phyloP scores from a whole-genome alignment of 2,888 invertebrate genomes.

The Enoplolaimus lenunculus region DNA sequence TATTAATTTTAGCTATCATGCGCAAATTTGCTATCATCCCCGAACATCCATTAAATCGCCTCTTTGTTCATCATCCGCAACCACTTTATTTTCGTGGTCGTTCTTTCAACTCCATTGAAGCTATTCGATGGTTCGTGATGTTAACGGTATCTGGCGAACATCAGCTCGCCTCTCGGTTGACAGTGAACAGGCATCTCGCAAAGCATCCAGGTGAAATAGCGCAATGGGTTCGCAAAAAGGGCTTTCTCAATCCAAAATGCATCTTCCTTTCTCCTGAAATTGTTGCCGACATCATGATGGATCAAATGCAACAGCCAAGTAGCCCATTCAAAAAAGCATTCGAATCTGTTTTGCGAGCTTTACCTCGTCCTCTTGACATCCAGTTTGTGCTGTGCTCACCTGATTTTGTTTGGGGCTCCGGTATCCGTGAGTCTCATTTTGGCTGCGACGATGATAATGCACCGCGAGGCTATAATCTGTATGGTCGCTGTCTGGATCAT shows the following conservation, averaged over 20 bases:
- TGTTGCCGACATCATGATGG: neutral
- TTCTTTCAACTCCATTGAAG: neutral
- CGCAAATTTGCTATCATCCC: neutral
- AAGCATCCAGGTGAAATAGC: neutral
- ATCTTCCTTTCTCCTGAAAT: neutral
- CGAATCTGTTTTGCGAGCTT: neutral
- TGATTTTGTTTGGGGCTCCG: too few relatives aligned
- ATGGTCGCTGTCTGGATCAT: too few relatives aligned
- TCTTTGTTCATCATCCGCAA: neutral
- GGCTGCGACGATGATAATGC: too few relatives aligned
- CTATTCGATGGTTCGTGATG: neutral
- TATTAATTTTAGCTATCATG: neutral
- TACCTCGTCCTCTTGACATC: neutral
- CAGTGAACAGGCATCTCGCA: neutral
- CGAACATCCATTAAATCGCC: neutral
- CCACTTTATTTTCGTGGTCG: neutral
- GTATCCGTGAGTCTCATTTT: too few relatives aligned
- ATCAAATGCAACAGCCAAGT: neutral
- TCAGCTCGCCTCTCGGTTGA: neutral
- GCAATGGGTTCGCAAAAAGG: neutral
- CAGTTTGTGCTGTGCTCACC: too few relatives aligned
- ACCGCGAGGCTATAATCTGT: too few relatives aligned
- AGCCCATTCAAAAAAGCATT: neutral
- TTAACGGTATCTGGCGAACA: neutral
- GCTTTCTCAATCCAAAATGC: neutral